A percentile compares a stretch with the other conserved stretches of the same genome.
These are phyloP conservation scores for Peromyscus attwateri DNA, from an alignment of 2,797 vertebrate genomes.

Conservation along the genomic window DNA sequence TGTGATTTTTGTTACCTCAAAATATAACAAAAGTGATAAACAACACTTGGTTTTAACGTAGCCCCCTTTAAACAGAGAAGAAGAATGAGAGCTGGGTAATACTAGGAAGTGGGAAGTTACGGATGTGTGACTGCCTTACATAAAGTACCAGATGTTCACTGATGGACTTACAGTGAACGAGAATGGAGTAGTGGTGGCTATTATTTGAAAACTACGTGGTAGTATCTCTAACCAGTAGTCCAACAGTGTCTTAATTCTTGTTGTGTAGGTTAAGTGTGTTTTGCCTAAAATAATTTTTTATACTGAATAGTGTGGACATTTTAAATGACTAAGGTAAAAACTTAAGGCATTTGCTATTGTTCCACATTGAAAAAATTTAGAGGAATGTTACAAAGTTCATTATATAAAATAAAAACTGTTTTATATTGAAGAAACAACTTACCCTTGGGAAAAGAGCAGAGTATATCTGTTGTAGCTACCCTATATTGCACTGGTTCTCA, in stretches of 20 bases:
- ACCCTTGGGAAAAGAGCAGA: slow-evolving; percentile 28
- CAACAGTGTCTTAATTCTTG: background rate
- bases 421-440: background rate
- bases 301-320: background rate
- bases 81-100: background rate
- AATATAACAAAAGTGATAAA: slow-evolving; percentile 19
- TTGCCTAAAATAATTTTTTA: background rate
- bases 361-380: slow-evolving; percentile 1
- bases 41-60: background rate
- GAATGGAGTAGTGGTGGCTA: background rate
- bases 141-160: background rate
- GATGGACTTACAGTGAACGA: background rate
- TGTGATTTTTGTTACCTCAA: slow-evolving; percentile 54
- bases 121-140: background rate
- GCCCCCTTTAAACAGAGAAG: background rate
- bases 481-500: background rate
- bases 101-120: background rate
- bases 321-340: slow-evolving; percentile 31
- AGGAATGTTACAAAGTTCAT: background rate
- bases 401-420: slow-evolving; percentile 42
- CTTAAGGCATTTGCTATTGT: background rate
- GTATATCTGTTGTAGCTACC: background rate
- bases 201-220: background rate
- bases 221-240: background rate
- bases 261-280: background rate